Evolutionary conservation across 2,113 vertebrate genomes (phyloP), one percentile per base, ranked within the genome.

Genomic region (Holacanthus passer): DNA sequence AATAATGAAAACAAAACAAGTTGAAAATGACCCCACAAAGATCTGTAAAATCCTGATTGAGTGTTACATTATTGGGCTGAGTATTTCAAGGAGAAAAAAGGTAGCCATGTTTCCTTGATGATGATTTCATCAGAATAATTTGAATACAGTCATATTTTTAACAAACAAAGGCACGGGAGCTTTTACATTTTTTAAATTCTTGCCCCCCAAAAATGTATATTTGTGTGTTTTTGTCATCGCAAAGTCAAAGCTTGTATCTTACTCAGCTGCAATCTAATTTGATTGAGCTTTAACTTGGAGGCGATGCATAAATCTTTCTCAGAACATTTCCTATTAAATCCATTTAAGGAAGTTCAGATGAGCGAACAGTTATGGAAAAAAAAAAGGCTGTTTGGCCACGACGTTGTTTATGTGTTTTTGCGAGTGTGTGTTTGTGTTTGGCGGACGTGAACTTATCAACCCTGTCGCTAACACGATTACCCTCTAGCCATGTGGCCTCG

Each of bases 371-470:
- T 20, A 70, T 20, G 58, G 79, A 70, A 55, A 75, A 53, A 70
- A 55, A 75, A 53, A n/a, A 32, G 81, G 78, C 86, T 80, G 52
- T 88, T 83, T 82, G 77, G 76, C 76, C 81, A 52, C 60, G 48
- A 8, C 70, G 8, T 81, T 83, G 74, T 82, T 53, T 83, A 43
- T 43, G 47, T 56, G 67, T 70, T 48, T 73, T 43, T 81, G 35
- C 66, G 59, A 73, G 58, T 47, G 47, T 73, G 66, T 75, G 66
- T 72, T 55, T 83, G 78, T 84, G 39, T 78, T 87, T 92, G 79
- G 79, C 73, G 69, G 73, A 89, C 60, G 5, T 93, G 90, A 91
- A 92, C 88, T 90, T 87, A 87, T 85, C 86, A 88, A 86, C 89
- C 79, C 86, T 71, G 82, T 86, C n/a, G 31, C 73, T 91, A 91